These are phyloP conservation scores for Aphelocoma coerulescens DNA, from an alignment of 2,113 vertebrate species.

Conservation along the genomic window DNA sequence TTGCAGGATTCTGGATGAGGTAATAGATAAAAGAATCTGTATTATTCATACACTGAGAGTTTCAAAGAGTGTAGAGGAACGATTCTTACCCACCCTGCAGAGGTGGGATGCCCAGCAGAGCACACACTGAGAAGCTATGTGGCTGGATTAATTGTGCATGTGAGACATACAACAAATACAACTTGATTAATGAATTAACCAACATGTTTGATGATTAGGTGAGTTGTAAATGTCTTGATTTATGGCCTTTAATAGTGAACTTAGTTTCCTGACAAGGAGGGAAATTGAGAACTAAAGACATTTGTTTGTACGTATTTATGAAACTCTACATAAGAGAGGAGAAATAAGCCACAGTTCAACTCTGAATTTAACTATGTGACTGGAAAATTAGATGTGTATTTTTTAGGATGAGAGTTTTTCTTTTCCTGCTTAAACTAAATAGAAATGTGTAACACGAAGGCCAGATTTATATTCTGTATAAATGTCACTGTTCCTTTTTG, in stretches of 20 bases:
- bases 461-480: background rate
- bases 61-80: background rate
- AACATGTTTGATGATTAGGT: background rate
- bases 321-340: background rate
- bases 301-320: background rate
- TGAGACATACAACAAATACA: background rate
- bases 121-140: background rate
- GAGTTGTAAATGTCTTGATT: background rate
- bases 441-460: background rate
- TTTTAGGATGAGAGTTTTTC: background rate
- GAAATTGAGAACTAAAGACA: background rate
- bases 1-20: background rate
- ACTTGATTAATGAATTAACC: background rate
- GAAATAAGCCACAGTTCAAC: background rate
- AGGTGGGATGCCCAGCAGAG: background rate
- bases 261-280: background rate
- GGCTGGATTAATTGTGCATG: background rate
- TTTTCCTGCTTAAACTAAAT: background rate
- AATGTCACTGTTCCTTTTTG: background rate
- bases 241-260: background rate
- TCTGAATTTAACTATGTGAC: background rate
- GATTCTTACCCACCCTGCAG: background rate
- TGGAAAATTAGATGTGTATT: background rate
- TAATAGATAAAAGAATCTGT: background rate
- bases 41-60: background rate